These are phyloP conservation scores for Xanthostigma xanthostigma DNA, from an alignment of 2,888 invertebrate species.

Conservation along the genomic window DNA sequence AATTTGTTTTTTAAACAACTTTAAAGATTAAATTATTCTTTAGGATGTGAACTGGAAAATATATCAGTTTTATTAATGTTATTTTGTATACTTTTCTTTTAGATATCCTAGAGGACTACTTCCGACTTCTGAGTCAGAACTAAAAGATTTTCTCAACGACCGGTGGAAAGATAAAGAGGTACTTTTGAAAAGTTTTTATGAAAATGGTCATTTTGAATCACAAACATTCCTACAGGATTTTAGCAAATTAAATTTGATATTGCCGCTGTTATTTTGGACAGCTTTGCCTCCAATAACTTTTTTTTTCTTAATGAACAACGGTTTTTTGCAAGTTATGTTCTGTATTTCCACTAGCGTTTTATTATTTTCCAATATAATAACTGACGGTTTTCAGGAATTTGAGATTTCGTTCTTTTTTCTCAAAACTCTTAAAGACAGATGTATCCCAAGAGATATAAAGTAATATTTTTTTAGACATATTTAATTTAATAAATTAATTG, in stretches of 20 bases:
- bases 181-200: slow-evolving; percentile 40
- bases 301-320: slow-evolving; percentile 29
- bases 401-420: slow-evolving; percentile 25
- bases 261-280: slow-evolving; percentile 52
- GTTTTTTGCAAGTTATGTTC: slow-evolving; percentile 37
- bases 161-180: slow-evolving; percentile 53
- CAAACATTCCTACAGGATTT: slow-evolving; percentile 21
- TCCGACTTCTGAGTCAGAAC: slow-evolving; percentile 38
- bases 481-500: no score
- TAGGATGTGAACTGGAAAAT: no score
- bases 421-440: no score
- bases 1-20: no score
- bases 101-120: slow-evolving; percentile 44
- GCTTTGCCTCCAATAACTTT: slow-evolving; percentile 34
- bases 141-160: slow-evolving; percentile 47
- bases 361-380: slow-evolving; percentile 35
- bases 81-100: slow-evolving; percentile 11
- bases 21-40: no score
- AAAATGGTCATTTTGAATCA: slow-evolving; percentile 32
- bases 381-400: slow-evolving; percentile 44
- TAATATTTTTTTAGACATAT: no score
- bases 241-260: slow-evolving; percentile 27
- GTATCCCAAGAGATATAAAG: no score
- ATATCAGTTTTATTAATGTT: no score
- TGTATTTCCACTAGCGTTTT: slow-evolving; percentile 37